Conservation (phyloP, 2,888 invertebrate species). For the Arrhopalites spinosus region DNA sequence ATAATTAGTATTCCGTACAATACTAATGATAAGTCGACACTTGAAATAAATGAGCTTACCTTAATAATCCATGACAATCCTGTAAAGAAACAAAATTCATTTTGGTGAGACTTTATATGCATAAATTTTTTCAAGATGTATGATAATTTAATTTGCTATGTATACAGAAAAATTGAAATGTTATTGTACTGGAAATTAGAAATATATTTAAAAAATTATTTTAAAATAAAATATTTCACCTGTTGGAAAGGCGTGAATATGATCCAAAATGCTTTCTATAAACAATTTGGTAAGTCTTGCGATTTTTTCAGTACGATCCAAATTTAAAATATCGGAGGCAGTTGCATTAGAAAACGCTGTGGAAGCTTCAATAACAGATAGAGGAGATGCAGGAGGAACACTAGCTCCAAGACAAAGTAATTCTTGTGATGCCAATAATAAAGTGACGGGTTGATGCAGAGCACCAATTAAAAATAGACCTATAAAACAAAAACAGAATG, state of each 20-base stretch:
- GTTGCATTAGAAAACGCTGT: conserved; percentile 35
- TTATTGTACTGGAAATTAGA: neutral
- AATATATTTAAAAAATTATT: neutral
- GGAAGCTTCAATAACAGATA: conserved; percentile 41
- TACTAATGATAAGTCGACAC: too few relatives aligned
- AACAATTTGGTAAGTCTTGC: conserved; percentile 79
- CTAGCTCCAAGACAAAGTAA: conserved; percentile 47
- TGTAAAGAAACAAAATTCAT: conserved; percentile 21
- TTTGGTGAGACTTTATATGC: neutral
- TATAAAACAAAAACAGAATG: too few relatives aligned
- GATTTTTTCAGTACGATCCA: conserved; percentile 60
- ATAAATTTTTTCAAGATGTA: neutral
- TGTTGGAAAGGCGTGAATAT: conserved; percentile 88
- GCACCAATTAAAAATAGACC: conserved; percentile 90
- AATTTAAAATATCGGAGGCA: conserved; percentile 49
- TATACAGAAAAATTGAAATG: too few relatives aligned
- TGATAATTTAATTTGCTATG: too few relatives aligned
- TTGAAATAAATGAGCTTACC: too few relatives aligned
- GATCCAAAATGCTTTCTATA: conserved; percentile 78
- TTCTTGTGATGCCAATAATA: conserved; percentile 66
- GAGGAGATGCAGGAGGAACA: conserved; percentile 44
- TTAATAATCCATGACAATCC: conserved; percentile 56
- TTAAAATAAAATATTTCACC: conserved; percentile 60
- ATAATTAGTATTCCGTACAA: too few relatives aligned
- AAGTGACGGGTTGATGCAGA: conserved; percentile 87